Evolutionary conservation across 1,140 invertebrate species (phyloP), one percentile per base, ranked within the genome.

Genomic region (Phocides pigmalion): DNA sequence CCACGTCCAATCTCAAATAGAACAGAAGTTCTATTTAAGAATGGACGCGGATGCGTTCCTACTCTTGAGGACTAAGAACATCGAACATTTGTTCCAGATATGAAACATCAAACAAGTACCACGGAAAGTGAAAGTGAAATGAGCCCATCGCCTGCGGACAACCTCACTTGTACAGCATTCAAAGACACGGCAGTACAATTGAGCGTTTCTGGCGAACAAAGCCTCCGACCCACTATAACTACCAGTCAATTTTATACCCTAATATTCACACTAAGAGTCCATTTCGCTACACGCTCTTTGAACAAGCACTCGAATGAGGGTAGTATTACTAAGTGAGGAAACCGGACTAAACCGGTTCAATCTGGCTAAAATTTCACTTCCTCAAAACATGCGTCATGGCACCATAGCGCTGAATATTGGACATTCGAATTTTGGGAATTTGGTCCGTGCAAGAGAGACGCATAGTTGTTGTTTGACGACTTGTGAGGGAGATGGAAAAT

Each of bases 101-200:
- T 61, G 32, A 56, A 56, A 56, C 44, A 61, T 61, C 44, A 17
- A 49, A 61, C 58, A 61, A 61, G 28, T 59, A 28, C 19, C 16
- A 15, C 19, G 58, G 44, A 49, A 61, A 61, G 58, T 61, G 44
- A 61, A 61, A 61, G 44, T 32, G 32, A 61, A 61, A 61, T 61
- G 17, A 61, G 44, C 58, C 44, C 44, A 61, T 35, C 44, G 58
- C 58, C 58, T 61, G 58, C 44, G 58, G 58, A 61, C 56, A 61
- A 47, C 58, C 44, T 61, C 42, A 49, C 44, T 37, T 61, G 58
- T 61, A 39, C 44, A 49, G 44, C 58, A 61, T 61, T 61, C 56
- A 61, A 37, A 61, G 56, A 61, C 56, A 61, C 56, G 42, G 17
- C 44, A 20, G 56, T 44, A 61, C 56, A 61, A 61, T 61, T 61